Evolutionary conservation across 1,140 invertebrate species (phyloP), one percentile per base, ranked within the genome.

Genomic region (Thaumatotibia leucotreta): DNA sequence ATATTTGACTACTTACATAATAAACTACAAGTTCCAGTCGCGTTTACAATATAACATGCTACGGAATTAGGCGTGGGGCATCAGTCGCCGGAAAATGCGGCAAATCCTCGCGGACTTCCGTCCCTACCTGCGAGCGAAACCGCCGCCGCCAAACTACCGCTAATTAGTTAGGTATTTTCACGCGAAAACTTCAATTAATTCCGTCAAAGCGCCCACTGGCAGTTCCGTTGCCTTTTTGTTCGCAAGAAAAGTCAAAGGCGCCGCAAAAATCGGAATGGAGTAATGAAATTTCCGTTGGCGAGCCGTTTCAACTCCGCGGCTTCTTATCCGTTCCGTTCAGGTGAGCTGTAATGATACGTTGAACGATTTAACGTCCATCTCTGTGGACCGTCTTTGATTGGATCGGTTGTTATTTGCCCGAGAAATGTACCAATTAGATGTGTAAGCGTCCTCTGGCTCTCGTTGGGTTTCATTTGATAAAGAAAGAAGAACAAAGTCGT

Each of bases 121-220:
- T 61, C 31, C 31, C 67, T 68, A 69, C 65, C 69, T 76, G 67
- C 31, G 8, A 61, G 10, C 32, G 63, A 52, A 66, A 68, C 62
- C 63, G 54, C 39, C 49, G 52, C 54, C 23, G 63, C 73, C 68
- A 54, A 75, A 73, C 69, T 73, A 66, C 69, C 72, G 62, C 77
- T 79, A 81, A 81, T 81, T 79, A 81, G 79, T 77, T 81, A 69
- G 72, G 67, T 72, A 79, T 81, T 79, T 79, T 81, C 75, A 70
- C 70, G 70, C 66, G 73, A 77, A 77, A 76, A 81, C 77, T 81
- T 81, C 72, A 75, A 74, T 79, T 81, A 73, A 81, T 76, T 72
- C 79, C 71, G 66, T 74, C 71, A 79, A 77, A 77, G 68, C 75
- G 66, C 66, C 74, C 64, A 70, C 71, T 49, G 61, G 69, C 63